Evolutionary conservation across 92 coral and sea anemone species (phyloP).

Genomic region (Siderastrea siderea): DNA sequence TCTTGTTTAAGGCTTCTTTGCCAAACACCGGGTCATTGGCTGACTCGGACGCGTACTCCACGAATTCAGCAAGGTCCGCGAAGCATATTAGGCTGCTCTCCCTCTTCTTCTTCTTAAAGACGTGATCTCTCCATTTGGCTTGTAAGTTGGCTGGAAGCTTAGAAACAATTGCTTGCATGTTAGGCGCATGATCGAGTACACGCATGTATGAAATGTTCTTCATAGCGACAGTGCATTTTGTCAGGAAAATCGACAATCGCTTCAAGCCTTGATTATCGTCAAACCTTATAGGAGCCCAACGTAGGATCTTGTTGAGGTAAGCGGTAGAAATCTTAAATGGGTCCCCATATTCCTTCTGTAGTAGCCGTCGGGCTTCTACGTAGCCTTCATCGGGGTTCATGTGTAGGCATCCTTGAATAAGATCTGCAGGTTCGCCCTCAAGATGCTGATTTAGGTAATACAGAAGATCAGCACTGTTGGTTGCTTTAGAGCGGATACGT

Average conservation of each 20-base stretch:
- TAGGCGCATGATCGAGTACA: constrained; percentile 76
- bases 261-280: constrained; percentile 69
- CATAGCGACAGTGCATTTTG: constrained; percentile 78
- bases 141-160: constrained; percentile 65
- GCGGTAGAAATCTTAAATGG: too few relatives aligned
- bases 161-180: constrained; percentile 64
- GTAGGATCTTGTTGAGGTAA: constrained; percentile 52
- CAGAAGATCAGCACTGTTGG: too few relatives aligned
- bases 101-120: constrained; percentile 31
- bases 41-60: constrained; percentile 63
- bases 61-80: constrained; percentile 41
- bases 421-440: constrained; percentile 60
- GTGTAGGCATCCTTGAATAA: too few relatives aligned
- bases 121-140: constrained; percentile 59
- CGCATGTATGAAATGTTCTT: constrained; percentile 62
- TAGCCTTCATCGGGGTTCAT: too few relatives aligned
- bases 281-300: constrained; percentile 68
- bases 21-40: constrained; percentile 75
- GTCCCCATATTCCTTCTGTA: too few relatives aligned
- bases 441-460: constrained; percentile 80
- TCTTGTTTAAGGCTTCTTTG: constrained; percentile 44
- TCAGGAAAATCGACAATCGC: constrained; percentile 66
- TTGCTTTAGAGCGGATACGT: too few relatives aligned
- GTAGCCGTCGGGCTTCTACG: too few relatives aligned
- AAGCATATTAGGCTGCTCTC: constrained; percentile 26